Evolutionary conservation across 2,113 vertebrate genomes (phyloP).

Genomic region (Pedetes capensis): DNA sequence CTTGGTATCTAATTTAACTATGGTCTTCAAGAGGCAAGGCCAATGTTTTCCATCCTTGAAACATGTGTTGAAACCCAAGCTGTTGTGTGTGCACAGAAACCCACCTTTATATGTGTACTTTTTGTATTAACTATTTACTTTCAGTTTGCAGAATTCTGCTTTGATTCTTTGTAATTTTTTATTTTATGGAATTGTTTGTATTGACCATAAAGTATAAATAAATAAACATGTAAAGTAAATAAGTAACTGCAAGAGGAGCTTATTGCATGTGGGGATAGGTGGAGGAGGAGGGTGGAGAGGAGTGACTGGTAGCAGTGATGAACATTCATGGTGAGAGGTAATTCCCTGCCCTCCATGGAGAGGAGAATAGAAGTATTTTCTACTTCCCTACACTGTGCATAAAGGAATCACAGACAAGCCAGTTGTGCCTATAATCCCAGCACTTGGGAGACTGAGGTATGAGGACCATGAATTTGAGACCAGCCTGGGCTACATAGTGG

Average conservation of each 20-base stretch:
- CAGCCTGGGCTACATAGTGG: too few relatives aligned
- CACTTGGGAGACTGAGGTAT: too few relatives aligned
- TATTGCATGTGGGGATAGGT: background rate
- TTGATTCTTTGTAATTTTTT: background rate
- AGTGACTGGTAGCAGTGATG: background rate
- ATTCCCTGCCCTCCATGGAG: background rate
- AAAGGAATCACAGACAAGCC: too few relatives aligned
- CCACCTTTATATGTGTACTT: background rate
- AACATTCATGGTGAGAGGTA: background rate
- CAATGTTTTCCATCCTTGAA: background rate
- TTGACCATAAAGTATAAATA: background rate
- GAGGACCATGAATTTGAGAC: too few relatives aligned
- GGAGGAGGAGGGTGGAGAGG: background rate
- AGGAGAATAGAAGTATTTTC: background rate
- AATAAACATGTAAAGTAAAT: background rate
- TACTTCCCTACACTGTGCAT: too few relatives aligned
- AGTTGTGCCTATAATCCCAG: too few relatives aligned
- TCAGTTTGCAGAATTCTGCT: background rate
- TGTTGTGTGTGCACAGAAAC: background rate
- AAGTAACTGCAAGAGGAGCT: background rate
- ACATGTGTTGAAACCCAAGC: background rate
- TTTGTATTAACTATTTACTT: background rate
- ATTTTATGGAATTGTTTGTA: background rate
- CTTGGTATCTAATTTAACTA: background rate
- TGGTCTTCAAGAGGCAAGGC: background rate